Percentiles rank a stretch among this genome's conserved stretches.
These are phyloP conservation scores for Limosa lapponica DNA, from an alignment of 2,797 vertebrate genomes.

Conservation along the genomic window DNA sequence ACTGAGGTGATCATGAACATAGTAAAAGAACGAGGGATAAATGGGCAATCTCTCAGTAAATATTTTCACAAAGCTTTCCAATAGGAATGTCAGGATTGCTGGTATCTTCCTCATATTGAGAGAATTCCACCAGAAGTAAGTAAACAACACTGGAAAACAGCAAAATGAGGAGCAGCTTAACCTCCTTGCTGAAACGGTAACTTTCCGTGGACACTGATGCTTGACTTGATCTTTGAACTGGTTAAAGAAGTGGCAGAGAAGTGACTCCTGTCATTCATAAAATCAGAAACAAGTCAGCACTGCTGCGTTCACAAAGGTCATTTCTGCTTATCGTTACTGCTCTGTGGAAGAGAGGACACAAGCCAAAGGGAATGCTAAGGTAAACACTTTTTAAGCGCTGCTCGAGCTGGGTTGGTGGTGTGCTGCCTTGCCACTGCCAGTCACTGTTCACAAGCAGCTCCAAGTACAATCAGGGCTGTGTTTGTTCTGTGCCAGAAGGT, in stretches of 20 bases:
- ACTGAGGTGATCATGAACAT: background rate
- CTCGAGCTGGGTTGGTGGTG: fast-evolving
- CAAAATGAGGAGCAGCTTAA: background rate
- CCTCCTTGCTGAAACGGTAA: background rate
- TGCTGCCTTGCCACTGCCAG: background rate
- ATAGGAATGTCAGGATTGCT: background rate
- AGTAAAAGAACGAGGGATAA: background rate
- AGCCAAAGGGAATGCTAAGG: background rate
- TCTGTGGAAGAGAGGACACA: background rate
- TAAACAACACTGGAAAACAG: background rate
- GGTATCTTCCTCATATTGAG: background rate
- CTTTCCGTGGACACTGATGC: background rate
- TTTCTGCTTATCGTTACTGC: background rate
- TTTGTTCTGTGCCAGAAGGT: background rate
- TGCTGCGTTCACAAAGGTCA: background rate
- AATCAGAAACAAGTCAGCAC: background rate
- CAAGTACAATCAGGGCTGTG: background rate
- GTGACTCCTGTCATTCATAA: background rate
- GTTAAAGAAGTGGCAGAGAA: background rate
- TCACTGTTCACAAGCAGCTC: background rate
- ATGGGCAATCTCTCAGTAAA: background rate
- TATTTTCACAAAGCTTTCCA: background rate
- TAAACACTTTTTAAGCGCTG: background rate
- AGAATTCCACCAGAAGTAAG: background rate
- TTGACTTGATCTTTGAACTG: background rate